Conservation (phyloP, 2,888 invertebrate genomes). For the Hydrotaea diabolus region DNA sequence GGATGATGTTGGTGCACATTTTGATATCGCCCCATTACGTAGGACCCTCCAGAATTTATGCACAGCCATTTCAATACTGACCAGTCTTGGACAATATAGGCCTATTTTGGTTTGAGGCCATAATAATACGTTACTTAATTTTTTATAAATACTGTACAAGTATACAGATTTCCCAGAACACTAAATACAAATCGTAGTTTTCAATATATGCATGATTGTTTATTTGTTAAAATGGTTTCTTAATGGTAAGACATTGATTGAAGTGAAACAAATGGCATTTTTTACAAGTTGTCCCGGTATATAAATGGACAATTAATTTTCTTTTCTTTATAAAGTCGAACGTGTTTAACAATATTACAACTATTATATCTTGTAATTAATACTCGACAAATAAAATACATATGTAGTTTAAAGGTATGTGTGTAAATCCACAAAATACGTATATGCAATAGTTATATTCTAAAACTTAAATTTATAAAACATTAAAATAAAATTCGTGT, state of each 20-base stretch:
- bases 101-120: too few species aligned
- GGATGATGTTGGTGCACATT: too few species aligned
- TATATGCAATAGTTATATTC: slow-evolving; percentile 25
- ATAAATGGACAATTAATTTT: slow-evolving; percentile 21
- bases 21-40: too few species aligned
- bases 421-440: slow-evolving; percentile 7
- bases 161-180: too few species aligned
- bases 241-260: slow-evolving; percentile 22
- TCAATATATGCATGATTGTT: too few species aligned
- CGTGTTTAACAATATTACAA: slow-evolving; percentile 45
- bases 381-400: slow-evolving; percentile 20
- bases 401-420: not conserved
- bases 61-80: too few species aligned
- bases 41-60: too few species aligned
- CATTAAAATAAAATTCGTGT: slow-evolving; percentile 13
- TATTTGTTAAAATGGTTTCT: slow-evolving; percentile 18
- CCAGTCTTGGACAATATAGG: too few species aligned
- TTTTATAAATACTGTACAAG: too few species aligned
- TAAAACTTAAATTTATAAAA: slow-evolving; percentile 29
- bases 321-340: slow-evolving; percentile 8
- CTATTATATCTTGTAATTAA: slow-evolving; percentile 39
- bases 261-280: slow-evolving; percentile 50
- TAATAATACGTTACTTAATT: too few species aligned
- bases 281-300: slow-evolving; percentile 36
- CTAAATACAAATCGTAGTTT: too few species aligned